Evolutionary conservation across 2,888 invertebrate species (phyloP), one percentile per base, ranked within the genome.

Genomic region (Andrena fulva): DNA sequence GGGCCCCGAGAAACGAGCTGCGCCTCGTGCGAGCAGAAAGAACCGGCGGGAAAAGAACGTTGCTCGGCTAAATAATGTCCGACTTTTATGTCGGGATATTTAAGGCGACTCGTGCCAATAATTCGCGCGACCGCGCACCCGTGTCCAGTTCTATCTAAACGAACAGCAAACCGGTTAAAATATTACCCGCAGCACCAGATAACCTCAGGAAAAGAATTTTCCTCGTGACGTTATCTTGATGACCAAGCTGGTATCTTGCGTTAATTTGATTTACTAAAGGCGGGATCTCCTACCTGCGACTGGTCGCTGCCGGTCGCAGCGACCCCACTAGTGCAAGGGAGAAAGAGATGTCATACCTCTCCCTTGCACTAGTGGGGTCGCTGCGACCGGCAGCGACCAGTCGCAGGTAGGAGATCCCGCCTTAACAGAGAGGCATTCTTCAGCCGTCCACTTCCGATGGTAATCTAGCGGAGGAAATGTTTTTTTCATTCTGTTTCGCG

Each of bases 191-290:
- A 29, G 31, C 29, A 29, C 7, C 48, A 6, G 35, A 33, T 69
- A 29, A 20, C 27, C 31, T 16, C 5, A 8, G 8, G 52, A 7
- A 54, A 62, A 76, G 62, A 69, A 72, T 52, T 63, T 63, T 52
- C 6, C 33, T 27, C 6, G 33, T 24, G 50, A 20, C 24, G 24
- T 52, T 72, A 72, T 63, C 72, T 63, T 6, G 52, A 24, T 63
- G 20, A 8, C 33, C 33, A n/a, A n/a, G 50, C 16, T 33, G n/a
- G 12, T 10, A 33, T 31, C n/a, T 24, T 10, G 63, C 31, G 50
- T 52, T 63, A 63, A 71, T 72, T 72, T 63, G 63, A 63, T 63
- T 27, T 33, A 63, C 4, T 35, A n/a, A n/a, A n/a, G n/a, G n/a
- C n/a, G n/a, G n/a, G n/a, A n/a, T n/a, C n/a, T n/a, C n/a, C n/a